phyloP scores from a whole-genome alignment of 37 sponge, comb jelly and placozoan species.

The Oopsacas minuta region DNA sequence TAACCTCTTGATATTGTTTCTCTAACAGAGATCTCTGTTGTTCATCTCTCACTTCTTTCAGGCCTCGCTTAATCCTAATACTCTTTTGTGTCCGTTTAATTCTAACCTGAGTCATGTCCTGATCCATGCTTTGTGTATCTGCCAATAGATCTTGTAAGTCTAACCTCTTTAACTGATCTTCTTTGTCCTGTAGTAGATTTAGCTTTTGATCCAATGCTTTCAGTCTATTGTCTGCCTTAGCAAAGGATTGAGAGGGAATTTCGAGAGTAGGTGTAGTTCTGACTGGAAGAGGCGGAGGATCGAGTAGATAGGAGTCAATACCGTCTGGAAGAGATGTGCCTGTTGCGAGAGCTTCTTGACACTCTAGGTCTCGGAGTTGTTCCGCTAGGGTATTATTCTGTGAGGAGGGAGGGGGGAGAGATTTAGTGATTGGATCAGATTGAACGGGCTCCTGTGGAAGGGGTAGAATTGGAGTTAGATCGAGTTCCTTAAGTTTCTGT shows the following conservation, averaged over 20 bases:
- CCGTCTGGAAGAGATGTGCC: neutral
- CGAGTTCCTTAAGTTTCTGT: neutral
- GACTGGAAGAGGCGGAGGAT: neutral
- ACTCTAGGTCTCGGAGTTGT: neutral
- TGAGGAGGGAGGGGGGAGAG: neutral
- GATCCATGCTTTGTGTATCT: neutral
- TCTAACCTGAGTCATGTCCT: neutral
- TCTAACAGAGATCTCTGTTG: neutral
- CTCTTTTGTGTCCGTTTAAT: neutral
- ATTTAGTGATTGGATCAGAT: neutral
- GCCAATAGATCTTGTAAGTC: neutral
- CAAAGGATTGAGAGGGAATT: neutral
- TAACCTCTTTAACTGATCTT: neutral
- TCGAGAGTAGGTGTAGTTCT: neutral
- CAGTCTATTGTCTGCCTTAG: neutral
- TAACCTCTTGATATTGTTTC: neutral
- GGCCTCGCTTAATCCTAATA: neutral
- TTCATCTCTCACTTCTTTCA: neutral
- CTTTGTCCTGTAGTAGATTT: neutral
- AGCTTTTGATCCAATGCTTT: neutral
- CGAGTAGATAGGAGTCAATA: neutral
- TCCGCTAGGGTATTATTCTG: neutral
- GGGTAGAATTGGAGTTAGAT: neutral
- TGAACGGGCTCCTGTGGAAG: neutral
- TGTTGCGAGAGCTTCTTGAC: neutral